A percentile compares a stretch with the other conserved stretches of the same genome.
Conservation (phyloP, 1,140 invertebrate species). For the Geopemphigus sp. region DNA sequence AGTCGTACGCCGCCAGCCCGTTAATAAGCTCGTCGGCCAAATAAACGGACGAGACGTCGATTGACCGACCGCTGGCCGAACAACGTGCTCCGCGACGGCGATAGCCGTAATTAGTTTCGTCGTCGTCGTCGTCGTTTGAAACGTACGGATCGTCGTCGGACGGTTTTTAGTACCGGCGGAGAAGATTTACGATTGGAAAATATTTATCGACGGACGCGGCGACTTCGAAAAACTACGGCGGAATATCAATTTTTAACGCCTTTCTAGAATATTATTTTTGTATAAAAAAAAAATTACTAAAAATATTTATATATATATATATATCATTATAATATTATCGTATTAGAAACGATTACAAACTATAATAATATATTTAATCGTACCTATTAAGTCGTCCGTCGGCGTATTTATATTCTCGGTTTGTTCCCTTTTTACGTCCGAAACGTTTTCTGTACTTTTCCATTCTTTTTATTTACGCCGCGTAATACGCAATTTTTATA, state of each 20-base stretch:
- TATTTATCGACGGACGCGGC: no score
- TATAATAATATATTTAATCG: constrained; percentile 1
- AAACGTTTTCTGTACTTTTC: constrained; percentile 5
- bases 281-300: constrained; percentile 22
- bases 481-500: neutral
- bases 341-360: constrained; percentile 27
- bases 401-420: neutral
- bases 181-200: no score
- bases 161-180: no score
- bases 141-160: no score
- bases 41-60: neutral
- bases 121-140: neutral
- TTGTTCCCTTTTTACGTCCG: constrained; percentile 1
- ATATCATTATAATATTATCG: neutral
- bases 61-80: no score
- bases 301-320: neutral
- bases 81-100: no score
- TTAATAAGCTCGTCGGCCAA: constrained; percentile 68
- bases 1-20: constrained; percentile 78
- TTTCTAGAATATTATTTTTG: constrained; percentile 10
- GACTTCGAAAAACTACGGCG: neutral
- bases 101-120: no score
- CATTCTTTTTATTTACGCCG: neutral
- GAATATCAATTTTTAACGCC: constrained; percentile 11
- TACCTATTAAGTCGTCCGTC: neutral